phyloP scores from a whole-genome alignment of 2,797 vertebrate genomes.

The Siniperca obscura region DNA sequence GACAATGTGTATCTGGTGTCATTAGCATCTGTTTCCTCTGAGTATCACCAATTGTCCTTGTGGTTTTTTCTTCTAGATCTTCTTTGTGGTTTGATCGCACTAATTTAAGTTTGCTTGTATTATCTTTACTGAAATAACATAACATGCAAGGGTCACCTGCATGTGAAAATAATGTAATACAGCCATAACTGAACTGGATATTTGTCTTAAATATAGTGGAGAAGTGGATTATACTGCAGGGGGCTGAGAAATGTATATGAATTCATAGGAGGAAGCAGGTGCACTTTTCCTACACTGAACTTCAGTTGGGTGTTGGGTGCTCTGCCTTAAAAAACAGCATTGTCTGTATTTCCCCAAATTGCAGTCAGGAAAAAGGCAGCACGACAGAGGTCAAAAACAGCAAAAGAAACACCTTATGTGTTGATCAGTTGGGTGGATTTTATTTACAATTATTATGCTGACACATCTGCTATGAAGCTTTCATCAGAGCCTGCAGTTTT shows the following conservation, averaged over 20 bases:
- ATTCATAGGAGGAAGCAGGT: not conserved
- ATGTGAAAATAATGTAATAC: not conserved
- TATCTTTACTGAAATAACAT: not conserved
- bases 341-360: not conserved
- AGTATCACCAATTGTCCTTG: not conserved
- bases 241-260: not conserved
- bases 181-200: not conserved
- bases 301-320: not conserved
- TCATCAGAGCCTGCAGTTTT: not conserved
- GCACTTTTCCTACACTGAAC: not conserved
- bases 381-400: not conserved
- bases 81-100: not conserved
- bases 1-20: not conserved
- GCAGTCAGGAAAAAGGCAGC: too few relatives aligned
- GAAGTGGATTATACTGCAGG: not conserved
- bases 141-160: conserved; percentile 13
- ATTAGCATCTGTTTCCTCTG: not conserved
- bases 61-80: not conserved
- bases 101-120: not conserved
- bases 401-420: not conserved
- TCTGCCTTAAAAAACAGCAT: not conserved
- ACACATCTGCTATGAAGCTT: not conserved
- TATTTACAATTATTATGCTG: not conserved
- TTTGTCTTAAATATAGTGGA: not conserved
- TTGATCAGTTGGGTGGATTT: not conserved